Percentiles rank a stretch among this genome's conserved stretches.
Evolutionary conservation across 2,888 invertebrate genomes (phyloP).

Genomic region (Lymantria monacha): DNA sequence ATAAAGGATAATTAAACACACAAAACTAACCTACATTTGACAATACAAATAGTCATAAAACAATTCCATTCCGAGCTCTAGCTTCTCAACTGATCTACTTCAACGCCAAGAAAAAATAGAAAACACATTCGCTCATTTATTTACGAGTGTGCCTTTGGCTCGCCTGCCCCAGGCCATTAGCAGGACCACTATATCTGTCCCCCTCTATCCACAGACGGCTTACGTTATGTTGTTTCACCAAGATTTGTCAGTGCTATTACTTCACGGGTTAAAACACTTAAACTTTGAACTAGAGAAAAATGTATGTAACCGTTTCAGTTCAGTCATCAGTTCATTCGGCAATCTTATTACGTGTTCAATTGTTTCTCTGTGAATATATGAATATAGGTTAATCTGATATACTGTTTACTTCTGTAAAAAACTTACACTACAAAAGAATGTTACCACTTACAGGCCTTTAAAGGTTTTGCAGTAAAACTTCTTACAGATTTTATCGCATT

Average conservation of each 20-base stretch:
- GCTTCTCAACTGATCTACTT: constrained; percentile 31
- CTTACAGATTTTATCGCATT: no score
- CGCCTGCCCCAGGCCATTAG: constrained; percentile 61
- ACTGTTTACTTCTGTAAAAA: neutral
- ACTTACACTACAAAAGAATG: neutral
- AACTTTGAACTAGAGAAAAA: constrained; percentile 48
- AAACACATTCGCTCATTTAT: constrained; percentile 64
- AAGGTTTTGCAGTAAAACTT: no score
- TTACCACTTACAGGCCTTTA: neutral
- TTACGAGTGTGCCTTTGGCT: constrained; percentile 65
- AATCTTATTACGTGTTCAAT: constrained; percentile 29
- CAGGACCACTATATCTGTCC: constrained; percentile 56
- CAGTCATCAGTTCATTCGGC: constrained; percentile 27
- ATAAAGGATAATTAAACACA: constrained; percentile 27
- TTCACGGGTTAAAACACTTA: constrained; percentile 55
- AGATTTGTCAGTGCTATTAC: constrained; percentile 53
- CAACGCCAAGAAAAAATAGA: constrained; percentile 46
- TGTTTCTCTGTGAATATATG: constrained; percentile 27
- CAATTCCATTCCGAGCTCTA: constrained; percentile 32
- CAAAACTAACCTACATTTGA: constrained; percentile 38
- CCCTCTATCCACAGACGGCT: constrained; percentile 39
- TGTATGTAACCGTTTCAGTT: constrained; percentile 31
- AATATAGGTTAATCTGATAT: neutral
- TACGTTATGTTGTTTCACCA: constrained; percentile 53
- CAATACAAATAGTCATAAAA: constrained; percentile 39